Percentiles rank a stretch among this genome's conserved stretches.
phyloP scores from a whole-genome alignment of 2,888 invertebrate genomes.

The Rhagophthalmus giganteus region DNA sequence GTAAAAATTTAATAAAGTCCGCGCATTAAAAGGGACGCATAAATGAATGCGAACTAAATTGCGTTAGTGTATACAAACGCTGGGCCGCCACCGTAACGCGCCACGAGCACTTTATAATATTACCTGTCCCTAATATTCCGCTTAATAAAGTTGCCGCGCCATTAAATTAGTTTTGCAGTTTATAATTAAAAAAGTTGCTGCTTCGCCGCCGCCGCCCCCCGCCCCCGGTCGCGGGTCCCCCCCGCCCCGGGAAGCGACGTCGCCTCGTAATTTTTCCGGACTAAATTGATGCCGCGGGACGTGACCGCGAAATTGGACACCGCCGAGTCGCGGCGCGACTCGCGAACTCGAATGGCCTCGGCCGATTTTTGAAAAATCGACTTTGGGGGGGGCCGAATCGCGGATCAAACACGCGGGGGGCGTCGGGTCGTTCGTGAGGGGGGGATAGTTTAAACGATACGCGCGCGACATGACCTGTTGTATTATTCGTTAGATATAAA shows the following conservation, averaged over 20 bases:
- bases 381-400: too few species aligned
- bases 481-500: too few species aligned
- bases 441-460: too few species aligned
- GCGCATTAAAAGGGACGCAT: constrained; percentile 17
- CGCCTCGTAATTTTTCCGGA: constrained; percentile 9
- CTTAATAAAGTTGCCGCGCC: constrained; percentile 42
- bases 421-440: too few species aligned
- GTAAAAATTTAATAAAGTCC: constrained; percentile 26
- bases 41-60: constrained; percentile 28
- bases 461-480: too few species aligned
- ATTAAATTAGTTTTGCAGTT: constrained; percentile 44
- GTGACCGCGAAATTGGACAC: too few species aligned
- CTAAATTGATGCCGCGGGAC: too few species aligned
- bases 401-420: too few species aligned
- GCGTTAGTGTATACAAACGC: constrained; percentile 15
- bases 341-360: too few species aligned
- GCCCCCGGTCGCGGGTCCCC: constrained; percentile 21
- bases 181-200: constrained; percentile 47
- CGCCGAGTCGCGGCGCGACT: too few species aligned
- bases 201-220: constrained; percentile 18
- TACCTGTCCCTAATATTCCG: constrained; percentile 41
- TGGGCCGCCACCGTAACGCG: constrained; percentile 10
- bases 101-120: constrained; percentile 35
- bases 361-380: too few species aligned
- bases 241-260: constrained; percentile 10